phyloP scores from a whole-genome alignment of 2,797 vertebrate species.

The Pangasius sanitwongsei region DNA sequence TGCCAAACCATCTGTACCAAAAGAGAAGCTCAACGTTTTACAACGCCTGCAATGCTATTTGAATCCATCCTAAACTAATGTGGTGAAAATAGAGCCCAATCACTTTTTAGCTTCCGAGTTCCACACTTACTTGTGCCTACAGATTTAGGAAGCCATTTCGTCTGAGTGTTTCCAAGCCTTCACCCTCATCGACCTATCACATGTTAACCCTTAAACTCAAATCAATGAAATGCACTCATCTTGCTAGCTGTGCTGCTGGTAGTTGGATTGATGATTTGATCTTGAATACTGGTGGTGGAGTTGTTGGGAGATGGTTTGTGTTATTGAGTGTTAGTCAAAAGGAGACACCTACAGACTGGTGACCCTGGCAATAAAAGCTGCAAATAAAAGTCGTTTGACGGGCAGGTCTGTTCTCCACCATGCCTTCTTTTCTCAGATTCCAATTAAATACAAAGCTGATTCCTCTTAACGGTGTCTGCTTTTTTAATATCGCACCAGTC shows the following conservation, averaged over 20 bases:
- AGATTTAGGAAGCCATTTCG: slow-evolving; percentile 32
- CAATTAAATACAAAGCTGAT: slow-evolving; percentile 72
- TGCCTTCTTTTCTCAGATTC: slow-evolving; percentile 56
- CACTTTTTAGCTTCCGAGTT: slow-evolving; percentile 58
- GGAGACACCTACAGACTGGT: slow-evolving; percentile 49
- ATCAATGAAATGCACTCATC: slow-evolving; percentile 20
- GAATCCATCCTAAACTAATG: slow-evolving; percentile 69
- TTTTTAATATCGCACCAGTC: slow-evolving; percentile 67
- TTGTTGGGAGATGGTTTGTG: not conserved
- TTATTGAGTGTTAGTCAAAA: slow-evolving; percentile 31
- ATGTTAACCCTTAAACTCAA: slow-evolving; percentile 22
- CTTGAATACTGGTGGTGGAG: not conserved
- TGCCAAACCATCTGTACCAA: slow-evolving; percentile 80
- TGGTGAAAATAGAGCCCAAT: slow-evolving; percentile 63
- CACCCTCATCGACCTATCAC: not conserved
- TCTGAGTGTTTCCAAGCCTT: slow-evolving; percentile 26
- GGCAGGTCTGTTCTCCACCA: slow-evolving; percentile 66
- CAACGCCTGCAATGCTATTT: slow-evolving; percentile 60
- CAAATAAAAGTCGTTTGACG: slow-evolving; percentile 70
- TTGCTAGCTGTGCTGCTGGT: not conserved
- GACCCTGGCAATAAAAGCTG: slow-evolving; percentile 73
- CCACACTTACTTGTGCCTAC: slow-evolving; percentile 56
- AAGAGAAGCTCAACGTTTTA: slow-evolving; percentile 68
- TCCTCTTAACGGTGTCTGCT: slow-evolving; percentile 73
- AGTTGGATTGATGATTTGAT: slow-evolving; percentile 22